Evolutionary conservation across 2,888 invertebrate genomes (phyloP).

Genomic region (Phragmatobia fuliginosa): DNA sequence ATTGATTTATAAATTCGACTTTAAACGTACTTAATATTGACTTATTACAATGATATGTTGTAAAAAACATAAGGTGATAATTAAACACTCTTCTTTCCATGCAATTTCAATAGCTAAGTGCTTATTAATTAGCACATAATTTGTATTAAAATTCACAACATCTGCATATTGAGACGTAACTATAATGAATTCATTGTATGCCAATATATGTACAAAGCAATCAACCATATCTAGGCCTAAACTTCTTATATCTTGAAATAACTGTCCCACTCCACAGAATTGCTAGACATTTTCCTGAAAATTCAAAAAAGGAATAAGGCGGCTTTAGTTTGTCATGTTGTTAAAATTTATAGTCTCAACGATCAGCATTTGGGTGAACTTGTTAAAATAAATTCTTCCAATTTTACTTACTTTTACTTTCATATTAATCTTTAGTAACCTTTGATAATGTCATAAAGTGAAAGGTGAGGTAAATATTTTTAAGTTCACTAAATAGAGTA

Average conservation of each 20-base stretch:
- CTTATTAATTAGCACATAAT: background rate
- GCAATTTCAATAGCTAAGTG: background rate
- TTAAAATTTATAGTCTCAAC: too few species aligned
- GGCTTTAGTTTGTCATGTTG: too few species aligned
- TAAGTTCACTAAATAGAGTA: too few species aligned
- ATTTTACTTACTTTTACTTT: too few species aligned
- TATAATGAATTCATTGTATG: slow-evolving; percentile 1
- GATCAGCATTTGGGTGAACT: too few species aligned
- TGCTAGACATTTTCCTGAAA: background rate
- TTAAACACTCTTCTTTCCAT: background rate
- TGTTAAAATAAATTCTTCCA: too few species aligned
- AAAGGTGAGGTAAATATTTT: too few species aligned
- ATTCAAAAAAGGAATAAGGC: background rate
- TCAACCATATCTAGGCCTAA: background rate
- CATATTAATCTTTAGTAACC: too few species aligned
- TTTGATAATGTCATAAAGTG: too few species aligned
- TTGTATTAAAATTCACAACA: slow-evolving; percentile 3
- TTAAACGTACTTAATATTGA: too few species aligned
- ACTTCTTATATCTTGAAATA: background rate
- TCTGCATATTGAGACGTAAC: background rate
- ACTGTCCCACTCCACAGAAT: background rate
- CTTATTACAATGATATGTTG: too few species aligned
- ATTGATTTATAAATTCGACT: too few species aligned
- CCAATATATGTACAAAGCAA: background rate
- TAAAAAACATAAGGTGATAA: background rate